Percentiles rank a stretch among this genome's conserved stretches.
These are phyloP conservation scores for Alauda arvensis DNA, from an alignment of 2,797 vertebrate species.

Conservation along the genomic window DNA sequence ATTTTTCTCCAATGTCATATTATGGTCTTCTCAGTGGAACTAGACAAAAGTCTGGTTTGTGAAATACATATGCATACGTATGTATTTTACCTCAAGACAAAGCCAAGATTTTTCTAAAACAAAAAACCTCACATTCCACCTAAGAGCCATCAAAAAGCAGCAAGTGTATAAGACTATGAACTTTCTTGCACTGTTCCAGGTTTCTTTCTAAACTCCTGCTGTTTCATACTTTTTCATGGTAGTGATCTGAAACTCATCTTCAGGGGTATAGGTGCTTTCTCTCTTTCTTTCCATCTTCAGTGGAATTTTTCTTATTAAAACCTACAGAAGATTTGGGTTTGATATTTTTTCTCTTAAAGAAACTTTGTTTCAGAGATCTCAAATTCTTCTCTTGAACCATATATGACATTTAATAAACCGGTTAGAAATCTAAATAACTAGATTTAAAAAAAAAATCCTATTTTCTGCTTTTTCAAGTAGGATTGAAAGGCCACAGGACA, in stretches of 20 bases:
- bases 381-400: background rate
- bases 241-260: background rate
- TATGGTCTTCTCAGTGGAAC: background rate
- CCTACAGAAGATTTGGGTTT: rapidly evolving
- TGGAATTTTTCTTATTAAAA: background rate
- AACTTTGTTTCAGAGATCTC: background rate
- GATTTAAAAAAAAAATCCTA: background rate
- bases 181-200: background rate
- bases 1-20: background rate
- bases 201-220: background rate
- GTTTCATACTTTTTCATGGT: background rate
- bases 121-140: background rate
- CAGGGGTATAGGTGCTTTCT: background rate
- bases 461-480: background rate
- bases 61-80: background rate
- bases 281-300: background rate
- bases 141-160: background rate
- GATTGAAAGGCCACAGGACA: background rate
- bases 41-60: background rate
- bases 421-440: background rate
- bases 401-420: background rate
- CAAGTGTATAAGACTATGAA: background rate
- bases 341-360: background rate
- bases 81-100: rapidly evolving
- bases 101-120: background rate